phyloP scores from a whole-genome alignment of 1,140 invertebrate genomes.

The Drosophila lini region DNA sequence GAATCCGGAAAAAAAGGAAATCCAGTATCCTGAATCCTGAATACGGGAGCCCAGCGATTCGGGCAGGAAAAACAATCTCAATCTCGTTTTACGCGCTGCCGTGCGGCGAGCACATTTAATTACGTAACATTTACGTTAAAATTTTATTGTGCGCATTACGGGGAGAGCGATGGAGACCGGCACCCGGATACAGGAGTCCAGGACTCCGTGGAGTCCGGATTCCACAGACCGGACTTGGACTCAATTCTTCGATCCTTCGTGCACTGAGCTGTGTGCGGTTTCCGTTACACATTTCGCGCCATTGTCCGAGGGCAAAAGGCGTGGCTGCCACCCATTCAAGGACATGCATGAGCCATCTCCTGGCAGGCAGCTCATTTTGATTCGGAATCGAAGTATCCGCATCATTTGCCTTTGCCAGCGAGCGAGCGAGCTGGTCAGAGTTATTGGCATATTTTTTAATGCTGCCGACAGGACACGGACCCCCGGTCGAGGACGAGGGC shows the following conservation, averaged over 20 bases:
- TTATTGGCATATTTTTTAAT: slow-evolving; percentile 53
- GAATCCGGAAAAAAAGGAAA: slow-evolving; percentile 9
- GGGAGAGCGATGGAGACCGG: slow-evolving; percentile 23
- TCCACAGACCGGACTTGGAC: slow-evolving; percentile 44
- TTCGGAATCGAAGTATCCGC: slow-evolving; percentile 44
- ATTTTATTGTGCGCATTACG: slow-evolving; percentile 75
- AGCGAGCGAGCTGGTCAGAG: slow-evolving; percentile 25
- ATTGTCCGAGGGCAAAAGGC: slow-evolving; percentile 49
- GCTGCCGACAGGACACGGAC: slow-evolving; percentile 6
- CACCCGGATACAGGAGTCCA: slow-evolving; percentile 32
- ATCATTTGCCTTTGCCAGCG: slow-evolving; percentile 53
- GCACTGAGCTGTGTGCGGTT: slow-evolving; percentile 76
- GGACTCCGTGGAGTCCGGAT: not conserved
- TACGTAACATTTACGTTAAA: slow-evolving; percentile 74
- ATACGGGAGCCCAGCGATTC: not conserved
- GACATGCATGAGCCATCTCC: slow-evolving; percentile 37
- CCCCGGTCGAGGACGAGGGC: not conserved
- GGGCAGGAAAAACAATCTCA: slow-evolving; percentile 47
- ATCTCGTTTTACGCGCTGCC: slow-evolving; percentile 55
- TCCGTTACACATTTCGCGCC: slow-evolving; percentile 72
- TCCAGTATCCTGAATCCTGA: slow-evolving; percentile 1
- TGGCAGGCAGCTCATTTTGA: slow-evolving; percentile 36
- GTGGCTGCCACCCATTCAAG: slow-evolving; percentile 36
- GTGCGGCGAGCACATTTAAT: slow-evolving; percentile 62
- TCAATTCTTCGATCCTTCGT: slow-evolving; percentile 45